A percentile compares a stretch with the other conserved stretches of the same genome.
These are phyloP conservation scores for Pogonocichla stellata DNA, from an alignment of 2,113 vertebrate genomes.

Conservation along the genomic window DNA sequence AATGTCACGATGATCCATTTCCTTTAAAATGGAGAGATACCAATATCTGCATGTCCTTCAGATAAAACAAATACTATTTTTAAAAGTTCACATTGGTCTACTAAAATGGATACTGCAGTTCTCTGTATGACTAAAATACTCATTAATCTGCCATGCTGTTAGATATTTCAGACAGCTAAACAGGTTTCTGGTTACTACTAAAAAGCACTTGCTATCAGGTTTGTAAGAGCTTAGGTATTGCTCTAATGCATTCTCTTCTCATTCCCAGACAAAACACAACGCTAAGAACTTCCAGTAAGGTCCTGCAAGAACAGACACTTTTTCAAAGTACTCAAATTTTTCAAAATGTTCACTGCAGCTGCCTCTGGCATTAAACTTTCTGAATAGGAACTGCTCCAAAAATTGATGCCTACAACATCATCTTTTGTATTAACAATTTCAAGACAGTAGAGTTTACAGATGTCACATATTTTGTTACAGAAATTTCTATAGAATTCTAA, in stretches of 20 bases:
- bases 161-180: background rate
- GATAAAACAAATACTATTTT: background rate
- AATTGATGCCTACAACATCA: background rate
- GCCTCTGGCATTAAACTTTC: background rate
- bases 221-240: background rate
- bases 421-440: background rate
- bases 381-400: background rate
- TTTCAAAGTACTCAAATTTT: background rate
- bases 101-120: background rate
- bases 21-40: background rate
- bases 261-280: constrained; percentile 22
- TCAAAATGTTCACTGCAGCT: background rate
- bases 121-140: background rate
- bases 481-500: background rate
- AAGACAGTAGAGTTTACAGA: background rate
- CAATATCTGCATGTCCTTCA: background rate
- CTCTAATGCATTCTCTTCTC: background rate
- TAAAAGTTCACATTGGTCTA: background rate
- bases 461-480: background rate
- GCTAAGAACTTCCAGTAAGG: background rate
- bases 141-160: background rate
- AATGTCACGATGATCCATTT: background rate
- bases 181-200: background rate
- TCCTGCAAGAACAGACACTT: background rate
- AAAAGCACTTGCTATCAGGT: background rate